A percentile compares a stretch with the other conserved stretches of the same genome.
These are phyloP conservation scores for Sebastes aleutianus DNA, from an alignment of 2,797 vertebrate species.

Conservation along the genomic window DNA sequence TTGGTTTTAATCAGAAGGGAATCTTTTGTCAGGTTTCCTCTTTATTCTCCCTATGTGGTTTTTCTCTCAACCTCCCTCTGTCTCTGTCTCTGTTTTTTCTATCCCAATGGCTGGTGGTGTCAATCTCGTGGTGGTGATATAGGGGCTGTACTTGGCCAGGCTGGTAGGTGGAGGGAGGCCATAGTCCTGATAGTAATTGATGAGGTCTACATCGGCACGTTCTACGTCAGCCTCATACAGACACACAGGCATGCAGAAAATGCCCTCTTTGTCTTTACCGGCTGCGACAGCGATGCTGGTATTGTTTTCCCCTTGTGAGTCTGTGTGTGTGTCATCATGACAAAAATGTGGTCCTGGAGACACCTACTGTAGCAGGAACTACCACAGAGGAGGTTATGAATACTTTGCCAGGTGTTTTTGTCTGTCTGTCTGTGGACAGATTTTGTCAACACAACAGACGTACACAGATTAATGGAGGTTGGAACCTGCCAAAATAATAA, in stretches of 20 bases:
- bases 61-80: too few relatives aligned
- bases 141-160: background rate
- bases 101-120: background rate
- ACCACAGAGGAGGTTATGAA: background rate
- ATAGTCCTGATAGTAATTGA: background rate
- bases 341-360: background rate
- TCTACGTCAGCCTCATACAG: background rate
- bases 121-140: background rate
- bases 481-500: too few relatives aligned
- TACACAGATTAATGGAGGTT: background rate
- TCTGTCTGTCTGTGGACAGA: background rate
- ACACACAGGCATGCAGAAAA: background rate
- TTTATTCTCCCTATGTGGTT: background rate
- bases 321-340: background rate
- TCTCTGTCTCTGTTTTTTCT: too few relatives aligned
- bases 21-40: background rate
- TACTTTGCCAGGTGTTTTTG: background rate
- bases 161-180: background rate
- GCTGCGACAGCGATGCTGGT: background rate
- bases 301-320: background rate
- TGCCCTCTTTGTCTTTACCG: too few relatives aligned
- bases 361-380: background rate
- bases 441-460: background rate
- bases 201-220: background rate
- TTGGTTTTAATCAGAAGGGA: background rate